phyloP scores from a whole-genome alignment of 2,888 invertebrate genomes.

The Apamea sordens region DNA sequence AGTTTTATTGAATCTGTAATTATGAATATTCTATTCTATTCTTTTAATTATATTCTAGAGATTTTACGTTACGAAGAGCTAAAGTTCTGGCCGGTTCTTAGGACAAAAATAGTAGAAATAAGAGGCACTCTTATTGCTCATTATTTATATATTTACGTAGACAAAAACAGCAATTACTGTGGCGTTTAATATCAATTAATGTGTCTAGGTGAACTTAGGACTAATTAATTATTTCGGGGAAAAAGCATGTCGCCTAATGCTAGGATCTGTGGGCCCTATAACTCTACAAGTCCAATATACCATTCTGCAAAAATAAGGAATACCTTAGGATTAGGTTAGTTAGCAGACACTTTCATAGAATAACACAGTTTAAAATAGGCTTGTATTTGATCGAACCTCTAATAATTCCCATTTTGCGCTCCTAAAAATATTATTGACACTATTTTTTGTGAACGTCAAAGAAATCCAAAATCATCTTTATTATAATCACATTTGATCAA shows the following conservation, averaged over 20 bases:
- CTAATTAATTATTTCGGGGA: slow-evolving; percentile 20
- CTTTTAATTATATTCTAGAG: neutral
- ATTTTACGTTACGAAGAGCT: neutral
- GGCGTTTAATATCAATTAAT: slow-evolving; percentile 34
- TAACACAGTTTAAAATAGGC: neutral
- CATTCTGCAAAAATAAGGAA: neutral
- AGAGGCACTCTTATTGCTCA: neutral
- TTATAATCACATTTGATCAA: neutral
- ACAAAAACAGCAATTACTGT: slow-evolving; percentile 1
- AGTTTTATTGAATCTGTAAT: slow-evolving; percentile 1
- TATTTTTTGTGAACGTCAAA: neutral
- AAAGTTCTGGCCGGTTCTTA: neutral
- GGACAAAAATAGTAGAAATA: neutral
- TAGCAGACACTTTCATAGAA: neutral
- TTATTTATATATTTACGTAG: slow-evolving; percentile 14
- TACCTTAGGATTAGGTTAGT: neutral
- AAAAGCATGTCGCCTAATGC: neutral
- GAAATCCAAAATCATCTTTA: neutral
- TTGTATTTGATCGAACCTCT: neutral
- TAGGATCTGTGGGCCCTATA: neutral
- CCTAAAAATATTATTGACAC: neutral
- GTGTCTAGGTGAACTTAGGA: neutral
- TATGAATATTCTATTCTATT: neutral
- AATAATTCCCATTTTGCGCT: neutral
- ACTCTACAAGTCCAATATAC: slow-evolving; percentile 3